Conservation (phyloP, 2,113 vertebrate species). For the Pterophyllum scalare region DNA sequence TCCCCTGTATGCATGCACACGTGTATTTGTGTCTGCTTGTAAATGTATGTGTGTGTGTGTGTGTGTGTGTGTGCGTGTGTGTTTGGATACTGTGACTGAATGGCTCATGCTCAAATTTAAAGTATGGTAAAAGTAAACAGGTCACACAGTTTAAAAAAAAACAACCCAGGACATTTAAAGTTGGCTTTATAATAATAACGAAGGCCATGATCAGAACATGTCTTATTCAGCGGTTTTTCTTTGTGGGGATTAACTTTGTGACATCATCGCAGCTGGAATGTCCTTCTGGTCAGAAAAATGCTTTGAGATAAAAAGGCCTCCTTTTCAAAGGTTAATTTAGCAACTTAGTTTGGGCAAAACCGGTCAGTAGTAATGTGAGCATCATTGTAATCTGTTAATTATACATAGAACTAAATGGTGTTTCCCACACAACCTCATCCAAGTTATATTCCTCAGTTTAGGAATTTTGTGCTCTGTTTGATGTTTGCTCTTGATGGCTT, state of each 20-base stretch:
- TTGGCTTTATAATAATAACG: constrained; percentile 34
- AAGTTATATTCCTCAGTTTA: background rate
- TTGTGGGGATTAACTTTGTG: constrained; percentile 42
- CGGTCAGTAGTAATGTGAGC: constrained; percentile 39
- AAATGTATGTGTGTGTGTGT: constrained; percentile 19
- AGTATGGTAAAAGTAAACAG: constrained; percentile 42
- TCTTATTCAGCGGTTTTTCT: constrained; percentile 40
- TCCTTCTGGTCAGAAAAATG: constrained; percentile 54
- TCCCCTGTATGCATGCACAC: constrained; percentile 50
- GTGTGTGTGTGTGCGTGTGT: constrained; percentile 28
- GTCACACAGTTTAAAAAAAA: background rate
- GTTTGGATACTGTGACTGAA: constrained; percentile 29
- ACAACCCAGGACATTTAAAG: constrained; percentile 26
- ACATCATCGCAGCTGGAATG: constrained; percentile 52
- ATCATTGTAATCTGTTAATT: constrained; percentile 36
- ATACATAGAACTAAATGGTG: background rate
- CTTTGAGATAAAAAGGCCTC: constrained; percentile 24
- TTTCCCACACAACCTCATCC: constrained; percentile 35
- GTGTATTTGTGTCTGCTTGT: background rate
- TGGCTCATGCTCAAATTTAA: constrained; percentile 41
- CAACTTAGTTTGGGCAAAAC: constrained; percentile 31
- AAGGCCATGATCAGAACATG: constrained; percentile 49
- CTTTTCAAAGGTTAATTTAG: constrained; percentile 50
- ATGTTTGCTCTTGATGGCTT: background rate
- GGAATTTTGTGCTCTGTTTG: background rate